These are phyloP conservation scores for Tenthredo notha DNA, from an alignment of 2,888 invertebrate species.

Conservation along the genomic window DNA sequence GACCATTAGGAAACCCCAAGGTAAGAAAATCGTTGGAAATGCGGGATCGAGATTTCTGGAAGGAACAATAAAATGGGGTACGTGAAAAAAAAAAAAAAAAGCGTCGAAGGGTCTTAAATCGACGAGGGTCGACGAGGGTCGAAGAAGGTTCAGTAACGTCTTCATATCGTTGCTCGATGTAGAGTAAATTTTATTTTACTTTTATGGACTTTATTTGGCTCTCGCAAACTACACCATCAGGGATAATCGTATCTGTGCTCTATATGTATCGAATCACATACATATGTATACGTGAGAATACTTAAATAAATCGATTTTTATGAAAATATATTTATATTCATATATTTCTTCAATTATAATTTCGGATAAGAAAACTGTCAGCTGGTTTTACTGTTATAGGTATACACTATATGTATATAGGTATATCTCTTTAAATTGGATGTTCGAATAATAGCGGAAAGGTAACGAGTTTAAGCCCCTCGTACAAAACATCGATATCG, in stretches of 20 bases:
- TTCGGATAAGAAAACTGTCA: neutral
- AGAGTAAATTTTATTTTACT: neutral
- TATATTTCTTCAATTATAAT: neutral
- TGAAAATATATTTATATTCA: neutral
- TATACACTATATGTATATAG: neutral
- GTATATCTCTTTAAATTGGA: neutral
- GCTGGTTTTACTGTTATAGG: neutral
- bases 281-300: neutral
- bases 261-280: neutral
- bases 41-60: neutral
- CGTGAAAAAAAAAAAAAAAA: neutral
- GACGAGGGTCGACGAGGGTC: conserved; percentile 21
- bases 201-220: neutral
- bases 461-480: neutral
- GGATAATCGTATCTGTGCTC: neutral
- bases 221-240: neutral
- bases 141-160: neutral
- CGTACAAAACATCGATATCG: neutral
- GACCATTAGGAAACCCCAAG: conserved; percentile 13
- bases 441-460: neutral
- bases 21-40: neutral
- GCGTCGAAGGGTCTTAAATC: neutral
- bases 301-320: neutral
- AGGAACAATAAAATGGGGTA: conserved; percentile 18
- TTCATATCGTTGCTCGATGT: conserved; percentile 2